phyloP scores from a whole-genome alignment of 2,797 vertebrate species.

The Artibeus lituratus region DNA sequence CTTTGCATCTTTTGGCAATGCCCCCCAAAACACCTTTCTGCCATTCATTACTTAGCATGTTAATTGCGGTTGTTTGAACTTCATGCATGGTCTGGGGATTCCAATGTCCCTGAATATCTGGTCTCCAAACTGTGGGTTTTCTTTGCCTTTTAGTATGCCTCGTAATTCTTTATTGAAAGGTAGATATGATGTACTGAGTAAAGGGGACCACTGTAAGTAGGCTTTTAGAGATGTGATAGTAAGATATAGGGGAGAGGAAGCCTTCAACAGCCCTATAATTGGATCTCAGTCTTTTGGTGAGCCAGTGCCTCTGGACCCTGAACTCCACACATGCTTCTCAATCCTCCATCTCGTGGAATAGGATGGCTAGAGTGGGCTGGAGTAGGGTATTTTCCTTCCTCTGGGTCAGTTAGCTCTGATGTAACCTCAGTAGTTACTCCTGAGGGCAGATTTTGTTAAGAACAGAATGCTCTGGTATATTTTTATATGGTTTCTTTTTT shows the following conservation, averaged over 20 bases:
- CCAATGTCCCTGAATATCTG: neutral
- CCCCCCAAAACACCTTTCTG: neutral
- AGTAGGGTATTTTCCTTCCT: neutral
- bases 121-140: neutral
- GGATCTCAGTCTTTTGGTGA: neutral
- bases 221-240: neutral
- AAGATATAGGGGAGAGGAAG: neutral
- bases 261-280: neutral
- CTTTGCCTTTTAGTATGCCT: neutral
- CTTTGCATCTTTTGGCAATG: neutral
- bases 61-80: neutral
- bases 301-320: neutral
- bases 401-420: neutral
- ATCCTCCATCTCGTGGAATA: neutral
- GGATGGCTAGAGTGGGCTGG: neutral
- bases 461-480: neutral
- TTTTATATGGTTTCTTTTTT: neutral
- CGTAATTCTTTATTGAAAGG: neutral
- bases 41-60: neutral
- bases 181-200: neutral
- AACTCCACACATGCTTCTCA: neutral
- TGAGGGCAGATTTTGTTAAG: neutral
- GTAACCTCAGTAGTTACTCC: neutral
- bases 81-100: neutral
- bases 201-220: neutral